These are phyloP conservation scores for Brachionus angularis DNA, from an alignment of 1,140 invertebrate genomes.

Conservation along the genomic window DNA sequence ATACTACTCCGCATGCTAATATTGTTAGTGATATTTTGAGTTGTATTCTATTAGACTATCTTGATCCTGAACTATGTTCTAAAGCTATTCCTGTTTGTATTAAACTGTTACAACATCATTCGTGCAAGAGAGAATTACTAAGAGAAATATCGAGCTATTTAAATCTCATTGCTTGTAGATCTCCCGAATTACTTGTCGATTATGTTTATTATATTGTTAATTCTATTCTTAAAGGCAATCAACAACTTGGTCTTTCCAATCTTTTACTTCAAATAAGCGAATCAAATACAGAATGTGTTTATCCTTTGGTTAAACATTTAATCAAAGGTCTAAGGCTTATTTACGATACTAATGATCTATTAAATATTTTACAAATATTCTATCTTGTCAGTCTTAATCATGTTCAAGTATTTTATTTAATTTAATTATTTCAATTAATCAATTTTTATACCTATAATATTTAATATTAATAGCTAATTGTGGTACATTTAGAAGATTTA, in stretches of 20 bases:
- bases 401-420: conserved; percentile 43
- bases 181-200: conserved; percentile 74
- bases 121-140: conserved; percentile 77
- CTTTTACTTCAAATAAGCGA: conserved; percentile 28
- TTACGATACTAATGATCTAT: neutral
- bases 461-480: neutral
- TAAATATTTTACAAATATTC: conserved; percentile 35
- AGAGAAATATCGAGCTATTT: conserved; percentile 84
- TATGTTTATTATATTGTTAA: conserved; percentile 83
- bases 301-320: conserved; percentile 32
- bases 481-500: conserved; percentile 41
- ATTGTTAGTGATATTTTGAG: conserved; percentile 88
- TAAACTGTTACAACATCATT: conserved; percentile 73
- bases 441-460: no score
- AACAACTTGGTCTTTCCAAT: conserved; percentile 21
- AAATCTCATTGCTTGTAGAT: conserved; percentile 83
- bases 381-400: conserved; percentile 19
- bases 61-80: neutral
- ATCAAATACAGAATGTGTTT: conserved; percentile 21
- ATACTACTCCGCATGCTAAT: conserved; percentile 79
- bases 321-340: neutral
- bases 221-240: conserved; percentile 59
- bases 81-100: conserved; percentile 67
- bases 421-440: no score
- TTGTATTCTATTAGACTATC: conserved; percentile 80